Conservation (phyloP, 2,113 vertebrate genomes). For the Electrona antarctica region DNA sequence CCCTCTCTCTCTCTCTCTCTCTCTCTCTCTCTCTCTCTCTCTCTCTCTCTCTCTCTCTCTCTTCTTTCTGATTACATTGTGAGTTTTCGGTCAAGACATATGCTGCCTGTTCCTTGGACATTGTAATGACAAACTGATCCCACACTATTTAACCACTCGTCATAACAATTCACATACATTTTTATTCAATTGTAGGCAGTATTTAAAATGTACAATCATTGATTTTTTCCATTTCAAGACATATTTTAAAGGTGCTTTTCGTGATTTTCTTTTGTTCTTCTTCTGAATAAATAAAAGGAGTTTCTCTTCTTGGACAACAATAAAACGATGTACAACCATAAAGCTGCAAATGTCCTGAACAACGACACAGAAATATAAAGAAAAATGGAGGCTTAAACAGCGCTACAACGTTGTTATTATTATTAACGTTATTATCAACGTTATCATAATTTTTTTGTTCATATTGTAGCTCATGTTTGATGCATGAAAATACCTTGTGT, state of each 20-base stretch:
- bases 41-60: neutral
- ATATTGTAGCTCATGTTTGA: slow-evolving; percentile 38
- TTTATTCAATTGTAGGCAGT: slow-evolving; percentile 66
- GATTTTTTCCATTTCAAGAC: slow-evolving; percentile 88
- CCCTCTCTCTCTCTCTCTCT: too few species aligned
- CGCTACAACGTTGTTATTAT: slow-evolving; percentile 29
- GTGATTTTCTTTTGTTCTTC: slow-evolving; percentile 71
- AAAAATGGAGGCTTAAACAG: slow-evolving; percentile 40
- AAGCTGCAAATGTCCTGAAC: slow-evolving; percentile 56
- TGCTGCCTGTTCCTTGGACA: neutral
- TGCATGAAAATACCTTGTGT: slow-evolving; percentile 41
- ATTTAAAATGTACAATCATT: slow-evolving; percentile 93
- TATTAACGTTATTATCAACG: neutral
- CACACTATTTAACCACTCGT: neutral
- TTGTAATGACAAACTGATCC: neutral
- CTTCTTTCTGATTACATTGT: neutral
- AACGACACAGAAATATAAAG: slow-evolving; percentile 38
- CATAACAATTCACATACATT: slow-evolving; percentile 55
- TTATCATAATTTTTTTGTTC: slow-evolving; percentile 5
- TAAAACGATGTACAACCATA: slow-evolving; percentile 59
- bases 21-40: slow-evolving; percentile 2
- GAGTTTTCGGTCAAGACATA: neutral
- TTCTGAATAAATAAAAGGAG: slow-evolving; percentile 93
- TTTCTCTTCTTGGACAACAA: slow-evolving; percentile 61
- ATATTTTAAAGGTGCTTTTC: slow-evolving; percentile 96